These are phyloP conservation scores for Dicaeum eximium DNA, from an alignment of 2,113 vertebrate genomes.

Conservation along the genomic window DNA sequence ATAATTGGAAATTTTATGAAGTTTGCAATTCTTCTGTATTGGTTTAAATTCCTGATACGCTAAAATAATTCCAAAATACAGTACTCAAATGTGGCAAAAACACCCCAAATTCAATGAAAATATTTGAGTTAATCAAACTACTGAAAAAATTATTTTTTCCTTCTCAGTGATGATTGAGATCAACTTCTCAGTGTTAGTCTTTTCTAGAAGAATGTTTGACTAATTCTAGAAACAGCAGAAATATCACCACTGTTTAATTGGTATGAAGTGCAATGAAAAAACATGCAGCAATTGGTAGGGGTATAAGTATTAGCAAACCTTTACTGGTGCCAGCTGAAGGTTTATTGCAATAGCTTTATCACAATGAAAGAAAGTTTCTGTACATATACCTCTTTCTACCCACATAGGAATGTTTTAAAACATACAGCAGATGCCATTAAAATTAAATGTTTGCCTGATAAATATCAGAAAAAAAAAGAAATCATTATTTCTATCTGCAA, in stretches of 20 bases:
- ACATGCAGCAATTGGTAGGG: background rate
- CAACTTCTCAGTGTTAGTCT: background rate
- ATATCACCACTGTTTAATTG: background rate
- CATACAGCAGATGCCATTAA: background rate
- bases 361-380: background rate
- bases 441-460: background rate
- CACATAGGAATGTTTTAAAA: background rate
- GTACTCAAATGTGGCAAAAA: background rate
- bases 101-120: background rate
- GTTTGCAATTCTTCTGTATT: background rate
- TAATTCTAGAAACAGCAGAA: background rate
- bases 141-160: rapidly evolving
- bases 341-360: background rate
- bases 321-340: background rate
- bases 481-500: background rate
- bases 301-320: background rate
- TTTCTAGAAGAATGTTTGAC: background rate
- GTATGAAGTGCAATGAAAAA: background rate
- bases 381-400: background rate
- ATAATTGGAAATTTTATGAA: background rate
- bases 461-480: background rate
- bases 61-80: background rate
- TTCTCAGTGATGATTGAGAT: background rate
- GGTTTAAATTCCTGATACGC: background rate
- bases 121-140: background rate